phyloP scores from a whole-genome alignment of 2,888 invertebrate species.

The Perizoma flavofasciatum region DNA sequence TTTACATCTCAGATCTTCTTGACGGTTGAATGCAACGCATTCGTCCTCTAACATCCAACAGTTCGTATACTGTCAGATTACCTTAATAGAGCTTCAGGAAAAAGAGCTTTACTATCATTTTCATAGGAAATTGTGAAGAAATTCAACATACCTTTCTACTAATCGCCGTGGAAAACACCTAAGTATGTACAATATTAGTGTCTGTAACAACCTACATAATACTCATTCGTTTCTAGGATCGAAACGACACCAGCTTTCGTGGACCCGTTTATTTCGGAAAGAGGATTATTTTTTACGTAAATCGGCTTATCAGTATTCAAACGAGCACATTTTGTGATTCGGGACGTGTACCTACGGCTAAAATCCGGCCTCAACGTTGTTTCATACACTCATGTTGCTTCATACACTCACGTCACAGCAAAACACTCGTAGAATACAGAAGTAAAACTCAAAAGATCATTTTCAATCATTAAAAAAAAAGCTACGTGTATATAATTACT shows the following conservation, averaged over 20 bases:
- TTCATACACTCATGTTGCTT: slow-evolving; percentile 17
- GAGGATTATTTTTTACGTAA: slow-evolving; percentile 42
- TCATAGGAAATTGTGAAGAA: slow-evolving; percentile 1
- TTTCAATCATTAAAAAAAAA: no score
- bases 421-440: no score
- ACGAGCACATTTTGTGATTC: slow-evolving; percentile 30
- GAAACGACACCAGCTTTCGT: slow-evolving; percentile 11
- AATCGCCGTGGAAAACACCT: neutral
- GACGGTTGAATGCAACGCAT: slow-evolving; percentile 35
- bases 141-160: neutral
- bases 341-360: slow-evolving; percentile 16
- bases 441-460: no score
- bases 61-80: slow-evolving; percentile 36
- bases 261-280: slow-evolving; percentile 33
- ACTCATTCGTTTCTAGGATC: neutral
- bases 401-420: no score
- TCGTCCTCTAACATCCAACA: slow-evolving; percentile 32
- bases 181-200: no score
- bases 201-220: no score
- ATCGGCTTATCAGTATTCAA: slow-evolving; percentile 47
- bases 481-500: no score
- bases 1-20: slow-evolving; percentile 26
- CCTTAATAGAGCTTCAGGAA: slow-evolving; percentile 33
- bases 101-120: slow-evolving; percentile 27
- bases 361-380: slow-evolving; percentile 8